Conservation (phyloP, 2,797 vertebrate genomes). For the Pseudomugil tenellus region DNA sequence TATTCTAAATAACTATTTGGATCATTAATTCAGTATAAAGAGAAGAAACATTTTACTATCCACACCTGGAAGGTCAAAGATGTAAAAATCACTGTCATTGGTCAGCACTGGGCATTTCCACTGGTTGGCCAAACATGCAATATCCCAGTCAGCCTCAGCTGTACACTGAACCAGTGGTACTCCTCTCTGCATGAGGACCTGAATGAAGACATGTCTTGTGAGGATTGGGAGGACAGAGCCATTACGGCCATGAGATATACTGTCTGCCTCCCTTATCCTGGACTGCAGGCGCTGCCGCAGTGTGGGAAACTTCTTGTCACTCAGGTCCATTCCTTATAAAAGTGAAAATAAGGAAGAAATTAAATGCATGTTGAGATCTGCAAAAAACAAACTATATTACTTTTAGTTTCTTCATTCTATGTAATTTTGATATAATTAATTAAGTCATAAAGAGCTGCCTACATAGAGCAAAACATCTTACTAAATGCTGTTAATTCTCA, state of each 20-base stretch:
- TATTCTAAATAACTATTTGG: neutral
- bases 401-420: neutral
- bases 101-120: conserved; percentile 93
- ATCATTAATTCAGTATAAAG: neutral
- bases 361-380: neutral
- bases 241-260: conserved; percentile 74
- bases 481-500: neutral
- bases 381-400: neutral
- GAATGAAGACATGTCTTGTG: conserved; percentile 85
- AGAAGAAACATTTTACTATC: neutral
- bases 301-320: conserved; percentile 89
- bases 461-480: neutral
- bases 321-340: conserved; percentile 84
- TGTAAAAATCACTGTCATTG: conserved; percentile 94
- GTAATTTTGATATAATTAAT: neutral
- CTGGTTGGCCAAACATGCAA: conserved; percentile 89
- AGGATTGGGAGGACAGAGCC: conserved; percentile 88
- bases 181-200: conserved; percentile 82
- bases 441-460: neutral
- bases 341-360: conserved; percentile 1
- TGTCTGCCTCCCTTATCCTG: conserved; percentile 85
- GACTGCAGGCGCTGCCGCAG: conserved; percentile 84
- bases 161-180: conserved; percentile 90
- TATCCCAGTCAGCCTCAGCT: conserved; percentile 92
- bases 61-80: conserved; percentile 89